Conservation (phyloP, 2,888 invertebrate species). For the Pristionchus arcanus region DNA sequence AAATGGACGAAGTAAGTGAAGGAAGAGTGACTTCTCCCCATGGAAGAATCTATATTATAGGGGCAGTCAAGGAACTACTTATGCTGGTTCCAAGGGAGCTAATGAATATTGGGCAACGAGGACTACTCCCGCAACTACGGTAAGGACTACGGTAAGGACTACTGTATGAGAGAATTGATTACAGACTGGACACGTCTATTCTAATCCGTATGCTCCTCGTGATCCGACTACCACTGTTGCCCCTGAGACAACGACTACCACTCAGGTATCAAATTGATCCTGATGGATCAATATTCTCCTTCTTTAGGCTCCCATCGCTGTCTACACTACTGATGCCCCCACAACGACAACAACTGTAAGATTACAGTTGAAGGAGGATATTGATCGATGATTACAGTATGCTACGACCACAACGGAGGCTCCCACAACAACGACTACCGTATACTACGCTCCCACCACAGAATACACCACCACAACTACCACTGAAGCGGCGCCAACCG, state of each 20-base stretch:
- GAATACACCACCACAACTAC: background rate
- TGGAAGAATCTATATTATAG: background rate
- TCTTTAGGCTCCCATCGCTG: background rate
- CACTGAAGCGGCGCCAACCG: background rate
- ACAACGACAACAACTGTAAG: background rate
- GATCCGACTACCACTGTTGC: background rate
- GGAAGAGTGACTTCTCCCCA: background rate
- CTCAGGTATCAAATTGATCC: no score
- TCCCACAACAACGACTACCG: no score
- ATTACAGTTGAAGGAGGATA: no score
- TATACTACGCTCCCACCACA: no score
- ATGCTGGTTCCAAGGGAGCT: conserved; percentile 34
- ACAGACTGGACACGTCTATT: background rate
- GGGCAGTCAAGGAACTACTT: conserved; percentile 7
- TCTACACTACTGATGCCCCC: background rate
- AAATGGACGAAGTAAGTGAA: conserved; percentile 14
- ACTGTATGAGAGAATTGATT: background rate
- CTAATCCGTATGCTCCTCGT: background rate
- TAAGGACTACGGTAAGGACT: background rate
- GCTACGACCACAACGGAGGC: conserved; percentile 24
- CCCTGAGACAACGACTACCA: background rate
- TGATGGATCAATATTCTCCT: background rate
- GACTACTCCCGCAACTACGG: conserved; percentile 3
- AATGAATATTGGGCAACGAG: conserved; percentile 41
- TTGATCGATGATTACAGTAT: background rate